Base-by-base conservation (phyloP, 2,888 invertebrate species). In the Stenotaenia linearis region DNA sequence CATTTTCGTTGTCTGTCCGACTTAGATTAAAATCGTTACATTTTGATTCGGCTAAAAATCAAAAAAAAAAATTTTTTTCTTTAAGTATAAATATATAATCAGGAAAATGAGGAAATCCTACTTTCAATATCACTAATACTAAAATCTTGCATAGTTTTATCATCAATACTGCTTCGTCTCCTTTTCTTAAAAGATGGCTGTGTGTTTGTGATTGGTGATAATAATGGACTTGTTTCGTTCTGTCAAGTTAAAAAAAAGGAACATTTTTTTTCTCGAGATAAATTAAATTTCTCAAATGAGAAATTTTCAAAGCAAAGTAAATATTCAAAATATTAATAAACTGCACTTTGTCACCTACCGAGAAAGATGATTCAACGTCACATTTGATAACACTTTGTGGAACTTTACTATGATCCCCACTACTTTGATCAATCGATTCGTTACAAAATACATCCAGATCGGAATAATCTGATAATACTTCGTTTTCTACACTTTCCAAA, bases 401-500 rank as follows among this genome's bases (percentile, higher is more conserved):
- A n/a, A 12, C 7, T 23, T 37, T 23, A 21, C 18, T n/a, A 2
- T 12, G 23, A 5, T 77, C 77, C 12, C 12, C 28, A 28, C 28
- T 4, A 15, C 32, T 18, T 56, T 45, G 25, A 12, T 56, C 56
- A 1, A 50, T 25, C 5, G 50, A 50, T 9, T 18, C 25, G 21
- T 18, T 56, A 10, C 32, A 15, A 28, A 81, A 80, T 35, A 81
- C 81, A 21, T 81, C 79, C 12, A 79, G 56, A 23, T 81, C 81
- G 12, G 81, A 81, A 30, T 78, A 78, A 32, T 80, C 81, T 9
- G 81, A 80, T 30, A 28, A 18, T 21, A 45, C 32, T n/a, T 78
- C 78, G n/a, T 28, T 25, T 23, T 80, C 77, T 9, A 21, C 3
- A 40, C 69, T 30, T 45, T 56, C 80, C 30, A 61, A 1, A 30